A percentile compares a stretch with the other conserved stretches of the same genome.
Evolutionary conservation across 2,888 invertebrate genomes (phyloP).

Genomic region (Caenorhabditis sinica): DNA sequence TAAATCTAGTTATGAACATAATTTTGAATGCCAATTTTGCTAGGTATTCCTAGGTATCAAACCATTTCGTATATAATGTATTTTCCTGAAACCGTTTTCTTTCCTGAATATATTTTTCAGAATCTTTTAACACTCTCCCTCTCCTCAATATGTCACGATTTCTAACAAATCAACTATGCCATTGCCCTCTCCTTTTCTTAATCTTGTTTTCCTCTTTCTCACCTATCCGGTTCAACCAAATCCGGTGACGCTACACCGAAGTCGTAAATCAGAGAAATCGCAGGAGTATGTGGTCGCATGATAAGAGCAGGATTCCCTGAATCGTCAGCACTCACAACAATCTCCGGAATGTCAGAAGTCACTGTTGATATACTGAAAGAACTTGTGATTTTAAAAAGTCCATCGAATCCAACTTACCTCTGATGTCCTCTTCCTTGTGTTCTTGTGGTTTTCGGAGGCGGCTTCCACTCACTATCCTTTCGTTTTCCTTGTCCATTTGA

Average conservation of each 20-base stretch:
- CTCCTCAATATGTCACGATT: neutral
- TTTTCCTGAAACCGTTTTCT: too few species aligned
- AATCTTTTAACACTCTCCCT: neutral
- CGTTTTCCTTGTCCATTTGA: conserved; percentile 35
- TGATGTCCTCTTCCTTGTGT: conserved; percentile 45
- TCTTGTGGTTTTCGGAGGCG: conserved; percentile 38
- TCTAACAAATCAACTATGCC: neutral
- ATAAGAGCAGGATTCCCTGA: conserved; percentile 37
- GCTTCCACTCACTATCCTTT: conserved; percentile 58
- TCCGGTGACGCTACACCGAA: conserved; percentile 72
- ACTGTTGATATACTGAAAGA: conserved; percentile 74
- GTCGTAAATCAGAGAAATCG: conserved; percentile 80
- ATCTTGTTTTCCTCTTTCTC: conserved; percentile 14
- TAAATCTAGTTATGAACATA: too few species aligned
- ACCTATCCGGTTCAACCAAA: conserved; percentile 56
- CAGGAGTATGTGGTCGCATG: conserved; percentile 77
- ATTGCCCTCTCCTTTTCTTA: neutral
- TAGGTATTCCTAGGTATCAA: too few species aligned
- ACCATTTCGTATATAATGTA: too few species aligned
- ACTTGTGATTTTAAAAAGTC: neutral
- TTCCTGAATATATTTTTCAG: too few species aligned
- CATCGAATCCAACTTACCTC: conserved; percentile 9
- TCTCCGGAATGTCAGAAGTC: conserved; percentile 80
- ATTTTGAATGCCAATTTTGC: too few species aligned
- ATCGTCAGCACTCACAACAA: conserved; percentile 80